Base-by-base conservation (phyloP, 2,888 invertebrate species). In the Chalcosyrphus nemorum region DNA sequence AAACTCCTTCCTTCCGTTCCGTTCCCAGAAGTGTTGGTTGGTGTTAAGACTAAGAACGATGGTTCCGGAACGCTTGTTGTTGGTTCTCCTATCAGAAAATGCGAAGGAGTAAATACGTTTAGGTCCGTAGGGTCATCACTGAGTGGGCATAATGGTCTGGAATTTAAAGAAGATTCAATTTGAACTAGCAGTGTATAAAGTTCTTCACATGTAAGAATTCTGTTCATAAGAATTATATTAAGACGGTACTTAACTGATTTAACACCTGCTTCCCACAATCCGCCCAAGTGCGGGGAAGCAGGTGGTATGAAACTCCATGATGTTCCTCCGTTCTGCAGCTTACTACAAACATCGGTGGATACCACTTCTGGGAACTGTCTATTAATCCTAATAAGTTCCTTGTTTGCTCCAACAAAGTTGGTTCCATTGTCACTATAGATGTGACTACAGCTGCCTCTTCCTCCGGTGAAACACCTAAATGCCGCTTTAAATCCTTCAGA, bases 1-100 rank as follows among this genome's bases (percentile, higher is more conserved):
- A 17, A 19, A 45, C 2, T 19, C 45, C 45, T 19, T 45, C 45
- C 13, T 17, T n/a, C n/a, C n/a, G n/a, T n/a, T n/a, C n/a, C 19
- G 17, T 9, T 45, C 45, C 45, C 45, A 45, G 4, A 45, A 45
- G 13, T 50, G 13, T 15, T 74, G 45, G 19, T 32, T 56, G 4
- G 57, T 63, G 4, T 45, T 72, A 24, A 61, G 15, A 9, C 76
- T 1, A 77, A 41, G 0, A 76, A 13, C 4, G 11, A 35, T 1
- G 65, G 61, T 43, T 74, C 59, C 0, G 80, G 68, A 24, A 29
- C 19, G 7, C 57, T 45, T 24, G 24, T 59, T 2, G 66, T 21
- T 9, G 71, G 59, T 17, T 65, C 52, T 7, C 66, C 57, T 29
- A 59, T 41, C 27, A 72, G 45, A 41, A 80, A 71, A 29, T 78